phyloP scores from a whole-genome alignment of 2,113 vertebrate genomes.

The Tinamus guttatus region DNA sequence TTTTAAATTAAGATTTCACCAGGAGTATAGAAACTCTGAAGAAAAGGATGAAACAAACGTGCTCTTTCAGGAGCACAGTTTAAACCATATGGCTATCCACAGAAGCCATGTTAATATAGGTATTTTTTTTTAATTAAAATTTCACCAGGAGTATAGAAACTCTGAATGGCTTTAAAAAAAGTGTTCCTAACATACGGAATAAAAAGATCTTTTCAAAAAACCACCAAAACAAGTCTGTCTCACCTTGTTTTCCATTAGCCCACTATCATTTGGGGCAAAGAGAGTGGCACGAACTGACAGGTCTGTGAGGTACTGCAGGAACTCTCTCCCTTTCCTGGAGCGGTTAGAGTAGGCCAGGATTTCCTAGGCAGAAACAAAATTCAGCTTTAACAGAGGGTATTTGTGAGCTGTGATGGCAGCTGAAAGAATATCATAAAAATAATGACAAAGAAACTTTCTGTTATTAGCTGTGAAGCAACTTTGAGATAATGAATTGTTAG shows the following conservation, averaged over 20 bases:
- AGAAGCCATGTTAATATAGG: background rate
- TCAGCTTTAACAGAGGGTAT: background rate
- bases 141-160: background rate
- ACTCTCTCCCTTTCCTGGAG: constrained; percentile 79
- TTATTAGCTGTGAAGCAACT: background rate
- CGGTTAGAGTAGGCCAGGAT: constrained; percentile 85
- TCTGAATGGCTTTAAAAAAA: background rate
- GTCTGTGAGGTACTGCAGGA: constrained; percentile 83
- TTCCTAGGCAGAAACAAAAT: constrained; percentile 78
- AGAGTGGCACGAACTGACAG: constrained; percentile 82
- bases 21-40: background rate
- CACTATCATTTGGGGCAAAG: constrained; percentile 87
- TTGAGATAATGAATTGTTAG: background rate
- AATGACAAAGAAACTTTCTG: background rate
- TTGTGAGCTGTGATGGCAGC: fast-evolving
- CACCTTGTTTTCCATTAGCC: constrained; percentile 86
- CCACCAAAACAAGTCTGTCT: background rate
- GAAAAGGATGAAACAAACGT: background rate
- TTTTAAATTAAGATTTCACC: background rate
- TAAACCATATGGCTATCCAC: background rate
- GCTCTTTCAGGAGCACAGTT: background rate
- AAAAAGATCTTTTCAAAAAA: background rate
- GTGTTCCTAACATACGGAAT: background rate
- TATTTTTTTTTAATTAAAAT: background rate
- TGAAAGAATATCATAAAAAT: background rate